Base-by-base conservation (phyloP, 2,113 vertebrate species). In the Gopherus evgoodei region DNA sequence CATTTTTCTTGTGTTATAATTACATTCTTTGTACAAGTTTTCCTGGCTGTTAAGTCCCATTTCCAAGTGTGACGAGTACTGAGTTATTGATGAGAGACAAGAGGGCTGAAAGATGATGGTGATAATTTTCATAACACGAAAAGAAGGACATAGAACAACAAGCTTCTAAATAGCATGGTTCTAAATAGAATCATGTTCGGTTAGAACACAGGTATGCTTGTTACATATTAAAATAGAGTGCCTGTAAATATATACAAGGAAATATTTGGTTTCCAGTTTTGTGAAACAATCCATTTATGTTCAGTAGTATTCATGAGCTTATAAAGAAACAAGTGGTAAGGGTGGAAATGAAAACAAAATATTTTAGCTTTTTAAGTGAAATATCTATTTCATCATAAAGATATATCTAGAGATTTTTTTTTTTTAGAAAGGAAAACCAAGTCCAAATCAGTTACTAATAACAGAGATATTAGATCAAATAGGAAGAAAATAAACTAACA, bases 71-170 rank as follows among this genome's bases (percentile, higher is more conserved):
- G 90, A 75, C 50, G 85, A 92, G 84, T 84, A 62, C 31, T 93
- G 90, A 89, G 83, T 93, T 97, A 92, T 83, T 97, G 95, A 89
- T 89, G 90, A 90, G 90, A 85, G 79, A 96, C 25, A 72, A 69
- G 91, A 0, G 49, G 78, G 57, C 75, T 90, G 81, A 90, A 62
- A 95, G 91, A 93, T 92, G 94, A 95, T 86, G 76, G 35, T 42
- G 47, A 84, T 86, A 75, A n/a, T 92, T 72, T 95, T 42, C 89
- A 72, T 93, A 89, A 42, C 75, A 80, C 29, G 85, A 95, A 89
- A 91, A 62, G 27, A 83, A 87, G 84, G 91, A 88, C 72, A 76
- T 44, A 5, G 38, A 24, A 38, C 21, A 72, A 76, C 24, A 76
- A 76, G 25, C 22, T 76, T 47, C 11, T 42, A 81, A 88, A 83